Evolutionary conservation across 2,113 vertebrate species (phyloP), one percentile per base, ranked within the genome.

Genomic region (Seriola rivoliana): DNA sequence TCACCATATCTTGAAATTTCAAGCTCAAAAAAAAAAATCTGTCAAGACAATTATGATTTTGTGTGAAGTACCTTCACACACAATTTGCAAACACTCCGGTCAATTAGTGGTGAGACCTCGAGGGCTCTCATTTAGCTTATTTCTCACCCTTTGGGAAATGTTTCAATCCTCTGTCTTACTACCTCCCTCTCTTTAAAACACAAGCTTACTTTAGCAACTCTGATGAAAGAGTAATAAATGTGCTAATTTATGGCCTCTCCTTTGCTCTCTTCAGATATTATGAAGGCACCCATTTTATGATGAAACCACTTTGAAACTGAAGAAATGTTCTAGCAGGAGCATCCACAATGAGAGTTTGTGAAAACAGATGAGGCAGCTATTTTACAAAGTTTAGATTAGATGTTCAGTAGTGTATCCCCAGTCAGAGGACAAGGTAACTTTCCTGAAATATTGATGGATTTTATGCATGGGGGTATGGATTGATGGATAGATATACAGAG

Each of bases 171-270:
- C 65, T 17, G 84, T 82, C 71, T 78, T 57, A 36, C 70, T 71
- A 19, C 73, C 81, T 82, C 73, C 23, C 69, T 86, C 25, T 62
- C 75, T 87, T 88, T 81, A 73, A 81, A 88, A 90, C 81, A 85
- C 58, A 42, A 66, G 71, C 85, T 86, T 46, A 81, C 50, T 77
- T 86, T 90, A 55, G 85, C 64, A 91, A 87, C 60, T 64, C 80
- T 88, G 91, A 91, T 89, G 89, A 91, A 90, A 93, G 75, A 80
- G 78, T 78, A 81, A 91, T 88, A 86, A 86, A 89, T 88, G 81
- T 82, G 86, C 67, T 88, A 90, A 93, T 89, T 90, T 88, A 87
- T 77, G 54, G 52, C 69, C 76, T 78, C 70, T 81, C 40, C 42
- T 54, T 62, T 63, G 54, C 81, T 84, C 84, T 83, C 71, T 80